Percentiles rank a stretch among this genome's conserved stretches.
Evolutionary conservation across 1,140 invertebrate species (phyloP).

Genomic region (Pseudomyrmex pallidus): DNA sequence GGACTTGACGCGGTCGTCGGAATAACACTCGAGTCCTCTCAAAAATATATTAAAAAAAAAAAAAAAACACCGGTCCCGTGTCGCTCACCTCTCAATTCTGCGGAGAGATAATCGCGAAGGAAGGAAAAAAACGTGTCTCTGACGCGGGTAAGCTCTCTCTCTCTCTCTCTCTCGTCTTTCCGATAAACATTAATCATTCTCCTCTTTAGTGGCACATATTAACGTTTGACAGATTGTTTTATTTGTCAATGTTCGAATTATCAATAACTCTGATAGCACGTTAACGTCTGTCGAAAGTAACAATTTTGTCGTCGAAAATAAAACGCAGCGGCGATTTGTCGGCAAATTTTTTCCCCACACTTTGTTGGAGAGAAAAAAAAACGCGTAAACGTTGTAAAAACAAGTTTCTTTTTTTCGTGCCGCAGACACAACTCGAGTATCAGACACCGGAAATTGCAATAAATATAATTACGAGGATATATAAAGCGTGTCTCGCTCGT

Average conservation of each 20-base stretch:
- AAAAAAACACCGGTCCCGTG: not conserved
- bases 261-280: no score
- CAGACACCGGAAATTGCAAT: slow-evolving; percentile 34
- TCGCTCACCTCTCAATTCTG: not conserved
- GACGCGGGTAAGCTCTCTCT: slow-evolving; percentile 29
- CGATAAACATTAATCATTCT: not conserved
- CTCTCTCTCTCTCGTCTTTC: no score
- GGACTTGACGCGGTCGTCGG: slow-evolving; percentile 34
- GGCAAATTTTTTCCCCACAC: no score
- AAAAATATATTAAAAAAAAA: slow-evolving; percentile 17
- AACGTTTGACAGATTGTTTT: not conserved
- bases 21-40: slow-evolving; percentile 22
- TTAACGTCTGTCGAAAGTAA: not conserved
- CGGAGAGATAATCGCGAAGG: slow-evolving; percentile 1
- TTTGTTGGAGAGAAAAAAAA: not conserved
- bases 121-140: slow-evolving; percentile 2
- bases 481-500: not conserved
- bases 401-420: not conserved
- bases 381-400: not conserved
- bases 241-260: not conserved
- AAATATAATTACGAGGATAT: not conserved
- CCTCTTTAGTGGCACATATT: not conserved
- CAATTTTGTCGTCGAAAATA: no score
- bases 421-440: slow-evolving; percentile 14
- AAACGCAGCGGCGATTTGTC: no score